Conservation (phyloP, 2,888 invertebrate genomes). For the Heteromyza rotundicornis region DNA sequence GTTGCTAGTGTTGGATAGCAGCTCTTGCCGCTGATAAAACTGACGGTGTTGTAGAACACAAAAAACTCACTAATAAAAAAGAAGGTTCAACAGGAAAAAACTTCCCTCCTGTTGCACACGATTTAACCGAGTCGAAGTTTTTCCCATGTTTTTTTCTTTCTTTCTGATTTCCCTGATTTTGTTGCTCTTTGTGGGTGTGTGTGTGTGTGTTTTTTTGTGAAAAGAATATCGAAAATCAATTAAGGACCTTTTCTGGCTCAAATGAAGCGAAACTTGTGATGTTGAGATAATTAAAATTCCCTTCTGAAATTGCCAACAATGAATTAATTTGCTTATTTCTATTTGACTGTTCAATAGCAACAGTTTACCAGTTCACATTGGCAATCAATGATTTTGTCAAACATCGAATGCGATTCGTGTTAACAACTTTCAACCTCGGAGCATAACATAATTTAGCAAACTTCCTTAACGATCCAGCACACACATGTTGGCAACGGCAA, state of each 20-base stretch:
- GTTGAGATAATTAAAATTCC: no score
- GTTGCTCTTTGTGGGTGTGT: background rate
- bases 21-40: background rate
- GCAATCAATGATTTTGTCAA: conserved; percentile 2
- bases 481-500: background rate
- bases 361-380: background rate
- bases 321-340: background rate
- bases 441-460: background rate
- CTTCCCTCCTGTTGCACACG: background rate
- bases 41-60: background rate
- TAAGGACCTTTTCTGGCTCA: background rate
- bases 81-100: no score
- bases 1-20: background rate
- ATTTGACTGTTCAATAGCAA: no score
- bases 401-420: background rate
- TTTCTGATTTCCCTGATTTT: background rate
- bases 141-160: no score
- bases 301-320: no score
- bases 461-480: background rate
- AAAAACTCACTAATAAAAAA: no score
- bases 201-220: no score
- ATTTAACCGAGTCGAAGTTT: background rate
- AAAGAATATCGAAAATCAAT: conserved; percentile 4
- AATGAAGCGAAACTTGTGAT: no score
- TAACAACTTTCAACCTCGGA: background rate